Evolutionary conservation across 2,888 invertebrate species (phyloP), one percentile per base, ranked within the genome.

Genomic region (Eupithecia dodoneata): DNA sequence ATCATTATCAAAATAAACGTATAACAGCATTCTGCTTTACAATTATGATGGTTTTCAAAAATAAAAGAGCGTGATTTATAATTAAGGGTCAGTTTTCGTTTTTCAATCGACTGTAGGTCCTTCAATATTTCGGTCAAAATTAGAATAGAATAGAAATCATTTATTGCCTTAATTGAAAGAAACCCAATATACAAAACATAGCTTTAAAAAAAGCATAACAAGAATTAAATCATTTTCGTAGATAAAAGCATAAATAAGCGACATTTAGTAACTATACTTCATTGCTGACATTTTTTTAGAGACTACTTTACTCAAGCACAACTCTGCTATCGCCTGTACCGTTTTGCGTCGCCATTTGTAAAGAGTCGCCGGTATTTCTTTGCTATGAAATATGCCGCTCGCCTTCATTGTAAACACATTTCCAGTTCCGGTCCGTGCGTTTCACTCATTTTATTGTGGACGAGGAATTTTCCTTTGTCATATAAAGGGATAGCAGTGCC

Each of bases 371-470:
- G 88, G 89, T 85, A 93, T 94, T 93, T 93, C 90, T 91, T 90
- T 84, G 90, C 90, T 90, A 93, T 94, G 94, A 93, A 94, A 94
- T 94, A 94, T 93, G 93, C 88, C 88, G 85, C 84, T 85, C 88
- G 87, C 87, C 88, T 90, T 93, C 92, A 93, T 93, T 94, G 94
- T 94, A 93, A 93, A 93, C 94, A 93, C 92, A 93, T 94, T 93
- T 93, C 92, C 89, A 88, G 92, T 92, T 93, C 85, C 88, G 86
- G 79, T 81, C 85, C 89, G 91, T 90, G 87, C 90, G 89, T 90
- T 90, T 89, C 87, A 88, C 86, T 87, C 84, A 90, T 91, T 91
- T 91, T 91, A 90, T 91, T 90, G 77, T 76, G 70, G 71, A 75
- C 76, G 55, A 44, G 74, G 74, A 76, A 86, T 88, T 88, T 86